Evolutionary conservation across 2,797 vertebrate genomes (phyloP), one percentile per base, ranked within the genome.

Genomic region (Melanitta fusca): DNA sequence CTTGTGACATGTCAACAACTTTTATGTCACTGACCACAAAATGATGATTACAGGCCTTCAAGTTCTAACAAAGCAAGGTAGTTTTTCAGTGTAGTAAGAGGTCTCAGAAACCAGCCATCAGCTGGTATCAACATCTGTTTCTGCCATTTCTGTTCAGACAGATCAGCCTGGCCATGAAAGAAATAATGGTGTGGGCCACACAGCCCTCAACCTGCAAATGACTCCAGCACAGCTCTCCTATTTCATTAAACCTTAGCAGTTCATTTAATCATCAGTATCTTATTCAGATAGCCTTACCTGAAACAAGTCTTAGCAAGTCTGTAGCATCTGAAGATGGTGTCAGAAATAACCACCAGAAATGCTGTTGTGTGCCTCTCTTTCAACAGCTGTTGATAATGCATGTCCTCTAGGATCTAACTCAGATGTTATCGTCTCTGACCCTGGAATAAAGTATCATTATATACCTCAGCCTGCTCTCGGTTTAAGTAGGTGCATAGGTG

Each of bases 271-370:
- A 78, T 54, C 57, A 28, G 21, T 78, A 36, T 80, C 36, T 89
- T 73, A 65, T 57, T 94, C 38, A 56, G 73, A 80, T 56, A 62
- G 49, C 79, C 66, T 74, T 51, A n/a, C 36, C 27, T 58, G 66
- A 54, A 54, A 60, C 5, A 11, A 84, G 41, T 72, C 30, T 43
- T 34, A 57, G 28, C 65, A 18, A 78, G 30, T 66, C 75, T 68
- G 39, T 38, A 85, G 19, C 38, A 80, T 85, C 20, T 0, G 5
- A 65, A 88, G 32, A 36, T 58, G 32, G 13, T 73, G 54, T 77
- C 64, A 49, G 89, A 85, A 93, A 74, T 54, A 89, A 70, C 47
- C 27, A 24, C n/a, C 39, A 90, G 83, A 81, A 95, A 34, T 66
- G 38, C 45, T 73, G 3, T 60, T 90, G 25, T 53, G 32, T 77